These are phyloP conservation scores for Dermatemys mawii DNA, from an alignment of 2,113 vertebrate genomes.

Conservation along the genomic window DNA sequence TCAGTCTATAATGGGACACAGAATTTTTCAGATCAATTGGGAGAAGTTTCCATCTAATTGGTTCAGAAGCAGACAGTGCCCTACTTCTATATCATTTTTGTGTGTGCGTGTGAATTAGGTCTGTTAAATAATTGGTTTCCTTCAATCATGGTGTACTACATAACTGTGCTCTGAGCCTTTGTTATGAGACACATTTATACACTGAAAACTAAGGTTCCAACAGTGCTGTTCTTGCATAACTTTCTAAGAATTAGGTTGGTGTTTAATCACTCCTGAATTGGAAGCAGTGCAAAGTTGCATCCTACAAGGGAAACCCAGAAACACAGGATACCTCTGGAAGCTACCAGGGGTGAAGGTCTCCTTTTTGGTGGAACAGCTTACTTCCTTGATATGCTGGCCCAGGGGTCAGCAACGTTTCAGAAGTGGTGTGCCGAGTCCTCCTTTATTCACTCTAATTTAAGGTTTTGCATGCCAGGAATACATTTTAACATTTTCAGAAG, in stretches of 20 bases:
- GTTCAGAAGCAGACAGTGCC: not conserved
- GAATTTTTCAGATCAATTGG: not conserved
- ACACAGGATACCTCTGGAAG: not conserved
- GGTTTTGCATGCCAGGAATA: too few species aligned
- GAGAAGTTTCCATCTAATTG: not conserved
- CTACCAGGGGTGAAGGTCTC: not conserved
- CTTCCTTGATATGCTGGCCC: not conserved
- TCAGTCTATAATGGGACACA: rapidly evolving
- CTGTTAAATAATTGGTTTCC: not conserved
- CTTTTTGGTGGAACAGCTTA: not conserved
- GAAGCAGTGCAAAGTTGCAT: not conserved
- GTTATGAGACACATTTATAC: not conserved
- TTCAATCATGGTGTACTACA: not conserved
- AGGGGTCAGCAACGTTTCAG: too few species aligned
- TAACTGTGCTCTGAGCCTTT: not conserved
- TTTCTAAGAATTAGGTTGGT: not conserved
- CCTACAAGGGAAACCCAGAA: not conserved
- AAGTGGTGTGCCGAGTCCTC: too few species aligned
- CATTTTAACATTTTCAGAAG: too few species aligned
- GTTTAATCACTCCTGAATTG: not conserved
- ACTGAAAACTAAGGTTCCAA: not conserved
- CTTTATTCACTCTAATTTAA: too few species aligned
- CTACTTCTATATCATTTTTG: not conserved
- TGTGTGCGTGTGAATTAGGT: not conserved
- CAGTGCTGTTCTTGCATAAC: not conserved